phyloP scores from a whole-genome alignment of 2,888 invertebrate species.

The Drosophila sordidula region DNA sequence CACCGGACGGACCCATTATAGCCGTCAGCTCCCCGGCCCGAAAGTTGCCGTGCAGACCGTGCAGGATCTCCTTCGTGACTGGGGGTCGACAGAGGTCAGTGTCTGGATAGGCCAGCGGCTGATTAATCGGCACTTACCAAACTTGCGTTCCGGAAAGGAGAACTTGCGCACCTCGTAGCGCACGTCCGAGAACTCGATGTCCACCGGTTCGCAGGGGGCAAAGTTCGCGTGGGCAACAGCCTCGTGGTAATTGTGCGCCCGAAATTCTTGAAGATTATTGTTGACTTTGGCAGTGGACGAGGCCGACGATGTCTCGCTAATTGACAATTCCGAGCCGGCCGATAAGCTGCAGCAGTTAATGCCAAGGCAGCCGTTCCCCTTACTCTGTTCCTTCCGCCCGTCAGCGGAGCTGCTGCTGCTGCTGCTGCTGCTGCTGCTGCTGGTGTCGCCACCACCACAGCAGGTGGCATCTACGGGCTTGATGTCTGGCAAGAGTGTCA shows the following conservation, averaged over 20 bases:
- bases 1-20: constrained; percentile 98
- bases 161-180: constrained; percentile 88
- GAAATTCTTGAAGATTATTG: constrained; percentile 61
- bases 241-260: constrained; percentile 36
- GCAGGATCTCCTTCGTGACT: constrained; percentile 87
- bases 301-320: constrained; percentile 67
- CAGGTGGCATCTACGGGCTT: constrained; percentile 71
- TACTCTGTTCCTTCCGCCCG: constrained; percentile 28
- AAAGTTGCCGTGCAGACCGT: constrained; percentile 88
- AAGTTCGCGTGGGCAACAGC: constrained; percentile 47
- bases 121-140: constrained; percentile 87
- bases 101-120: background rate
- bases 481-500: constrained; percentile 82
- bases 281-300: constrained; percentile 66
- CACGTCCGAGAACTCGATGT: constrained; percentile 89
- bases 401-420: constrained; percentile 43
- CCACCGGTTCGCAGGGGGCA: constrained; percentile 87
- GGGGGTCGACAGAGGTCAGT: constrained; percentile 1
- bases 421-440: constrained; percentile 50
- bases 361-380: constrained; percentile 43
- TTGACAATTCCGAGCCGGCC: constrained; percentile 80
- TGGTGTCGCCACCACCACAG: constrained; percentile 55
- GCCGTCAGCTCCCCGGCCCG: constrained; percentile 96
- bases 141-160: constrained; percentile 86
- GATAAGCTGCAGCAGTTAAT: constrained; percentile 81